Conservation (phyloP, 2,888 invertebrate species). For the Stenodera caucasica region DNA sequence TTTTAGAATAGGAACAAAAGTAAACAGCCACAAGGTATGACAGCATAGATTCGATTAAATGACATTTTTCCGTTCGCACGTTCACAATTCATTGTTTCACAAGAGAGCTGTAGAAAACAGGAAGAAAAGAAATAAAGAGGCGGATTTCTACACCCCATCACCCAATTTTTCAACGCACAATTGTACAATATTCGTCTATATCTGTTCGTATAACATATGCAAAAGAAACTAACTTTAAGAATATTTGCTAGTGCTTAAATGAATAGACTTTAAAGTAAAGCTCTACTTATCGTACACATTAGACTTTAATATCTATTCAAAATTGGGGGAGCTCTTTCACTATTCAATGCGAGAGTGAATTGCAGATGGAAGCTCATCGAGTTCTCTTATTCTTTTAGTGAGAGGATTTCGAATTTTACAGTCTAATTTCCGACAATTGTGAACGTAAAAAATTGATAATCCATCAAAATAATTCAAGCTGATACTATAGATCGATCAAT, state of each 20-base stretch:
- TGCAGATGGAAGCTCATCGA: neutral
- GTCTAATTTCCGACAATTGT: too few species aligned
- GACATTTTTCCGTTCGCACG: constrained; percentile 26
- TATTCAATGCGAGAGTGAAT: constrained; percentile 15
- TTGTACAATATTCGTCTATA: neutral
- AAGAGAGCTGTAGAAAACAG: constrained; percentile 16
- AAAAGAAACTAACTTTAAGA: constrained; percentile 11
- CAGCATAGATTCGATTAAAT: constrained; percentile 17
- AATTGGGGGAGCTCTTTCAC: constrained; percentile 7
- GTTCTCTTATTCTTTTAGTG: too few species aligned
- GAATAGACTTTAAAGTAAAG: too few species aligned
- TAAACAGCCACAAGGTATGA: constrained; percentile 23
- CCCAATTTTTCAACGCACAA: neutral
- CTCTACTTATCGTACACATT: constrained; percentile 29
- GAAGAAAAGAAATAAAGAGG: constrained; percentile 11
- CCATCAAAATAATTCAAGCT: too few species aligned
- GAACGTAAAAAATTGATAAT: too few species aligned
- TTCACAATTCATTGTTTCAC: constrained; percentile 27
- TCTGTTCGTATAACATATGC: constrained; percentile 2
- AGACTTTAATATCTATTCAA: constrained; percentile 34
- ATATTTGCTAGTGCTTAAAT: constrained; percentile 19
- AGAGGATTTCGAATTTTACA: too few species aligned
- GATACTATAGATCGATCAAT: too few species aligned
- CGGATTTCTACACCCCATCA: neutral
- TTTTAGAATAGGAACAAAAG: constrained; percentile 14